These are phyloP conservation scores for Istiophorus platypterus DNA, from an alignment of 2,113 vertebrate species.

Conservation along the genomic window DNA sequence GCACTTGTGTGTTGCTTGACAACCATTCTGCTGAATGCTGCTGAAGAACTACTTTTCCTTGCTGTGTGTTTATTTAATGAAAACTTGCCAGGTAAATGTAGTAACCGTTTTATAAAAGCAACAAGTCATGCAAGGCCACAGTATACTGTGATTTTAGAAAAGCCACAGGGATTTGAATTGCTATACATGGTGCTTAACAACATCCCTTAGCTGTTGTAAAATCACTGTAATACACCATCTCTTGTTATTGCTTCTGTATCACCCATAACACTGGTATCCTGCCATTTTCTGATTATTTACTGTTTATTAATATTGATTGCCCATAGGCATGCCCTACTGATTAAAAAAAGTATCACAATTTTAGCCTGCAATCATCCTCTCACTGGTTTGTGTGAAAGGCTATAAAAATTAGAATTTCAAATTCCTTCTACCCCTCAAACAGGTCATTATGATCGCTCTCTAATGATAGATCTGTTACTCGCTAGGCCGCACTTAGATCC, in stretches of 20 bases:
- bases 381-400: constrained; percentile 1
- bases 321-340: constrained; percentile 24
- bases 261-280: constrained; percentile 5
- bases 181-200: too few species aligned
- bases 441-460: constrained; percentile 17
- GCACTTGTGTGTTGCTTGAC: too few species aligned
- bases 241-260: background rate
- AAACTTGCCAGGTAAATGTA: too few species aligned
- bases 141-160: too few species aligned
- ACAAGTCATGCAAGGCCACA: too few species aligned
- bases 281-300: constrained; percentile 30
- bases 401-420: constrained; percentile 45
- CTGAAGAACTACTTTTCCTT: too few species aligned
- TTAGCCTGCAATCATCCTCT: constrained; percentile 4
- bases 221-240: too few species aligned
- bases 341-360: constrained; percentile 2
- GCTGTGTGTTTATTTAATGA: too few species aligned
- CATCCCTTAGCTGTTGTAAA: too few species aligned
- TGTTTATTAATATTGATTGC: constrained; percentile 34
- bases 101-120: too few species aligned
- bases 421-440: constrained; percentile 31
- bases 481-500: constrained; percentile 14
- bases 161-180: too few species aligned
- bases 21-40: too few species aligned
- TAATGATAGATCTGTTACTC: constrained; percentile 45